A percentile compares a stretch with the other conserved stretches of the same genome.
Evolutionary conservation across 1,140 invertebrate genomes (phyloP).

Genomic region (Eulimnadia texana): DNA sequence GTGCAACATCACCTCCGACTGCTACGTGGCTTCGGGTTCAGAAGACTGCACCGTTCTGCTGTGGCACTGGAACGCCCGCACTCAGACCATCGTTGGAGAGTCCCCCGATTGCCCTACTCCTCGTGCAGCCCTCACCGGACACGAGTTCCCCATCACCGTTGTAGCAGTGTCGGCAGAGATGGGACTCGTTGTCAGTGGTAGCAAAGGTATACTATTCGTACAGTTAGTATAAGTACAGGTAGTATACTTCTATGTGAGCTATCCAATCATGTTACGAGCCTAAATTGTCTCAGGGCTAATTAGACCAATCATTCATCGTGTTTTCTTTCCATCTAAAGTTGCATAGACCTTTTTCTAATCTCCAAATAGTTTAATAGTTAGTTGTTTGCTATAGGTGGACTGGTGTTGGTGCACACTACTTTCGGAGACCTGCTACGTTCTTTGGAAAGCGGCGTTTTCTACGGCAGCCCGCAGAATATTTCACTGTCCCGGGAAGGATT

Average conservation of each 20-base stretch:
- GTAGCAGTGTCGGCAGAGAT: constrained; percentile 95
- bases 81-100: constrained; percentile 91
- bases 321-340: not conserved
- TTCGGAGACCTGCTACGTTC: constrained; percentile 91
- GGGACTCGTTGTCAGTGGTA: constrained; percentile 91
- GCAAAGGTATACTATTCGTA: constrained; percentile 42
- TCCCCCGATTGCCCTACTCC: constrained; percentile 79
- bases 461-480: constrained; percentile 75
- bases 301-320: not conserved
- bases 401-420: constrained; percentile 92
- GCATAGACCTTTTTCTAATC: not conserved
- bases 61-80: constrained; percentile 96
- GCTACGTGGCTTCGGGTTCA: constrained; percentile 93
- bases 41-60: constrained; percentile 93
- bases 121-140: constrained; percentile 87
- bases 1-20: constrained; percentile 96
- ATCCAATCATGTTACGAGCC: no score
- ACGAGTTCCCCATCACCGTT: constrained; percentile 85
- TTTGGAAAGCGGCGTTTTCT: constrained; percentile 60
- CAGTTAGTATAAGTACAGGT: no score
- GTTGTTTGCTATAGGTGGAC: constrained; percentile 68
- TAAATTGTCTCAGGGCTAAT: no score
- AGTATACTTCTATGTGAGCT: no score
- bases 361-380: no score
- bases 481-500: constrained; percentile 92